Conservation (phyloP, 2,888 invertebrate species). For the Camptogramma bilineatum region DNA sequence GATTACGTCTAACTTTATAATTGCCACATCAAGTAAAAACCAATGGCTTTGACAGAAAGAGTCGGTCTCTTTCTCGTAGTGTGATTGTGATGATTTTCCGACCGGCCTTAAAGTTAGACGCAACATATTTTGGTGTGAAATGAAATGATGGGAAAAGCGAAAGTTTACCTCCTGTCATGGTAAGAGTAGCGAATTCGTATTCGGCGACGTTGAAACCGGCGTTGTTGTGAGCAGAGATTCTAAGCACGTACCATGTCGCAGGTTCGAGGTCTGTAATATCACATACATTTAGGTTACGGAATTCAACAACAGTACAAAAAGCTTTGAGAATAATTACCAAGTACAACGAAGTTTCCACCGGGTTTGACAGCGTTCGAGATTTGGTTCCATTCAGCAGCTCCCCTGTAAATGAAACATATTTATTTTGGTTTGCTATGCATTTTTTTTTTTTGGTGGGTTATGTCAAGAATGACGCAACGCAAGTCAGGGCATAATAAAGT, state of each 20-base stretch:
- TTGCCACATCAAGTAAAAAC: neutral
- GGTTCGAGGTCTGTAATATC: conserved; percentile 90
- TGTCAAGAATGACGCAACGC: no score
- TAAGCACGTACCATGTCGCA: conserved; percentile 96
- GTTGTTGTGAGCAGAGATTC: conserved; percentile 97
- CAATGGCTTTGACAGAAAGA: neutral
- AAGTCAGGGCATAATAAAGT: no score
- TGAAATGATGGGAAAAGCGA: conserved; percentile 7
- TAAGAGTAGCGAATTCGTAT: conserved; percentile 97
- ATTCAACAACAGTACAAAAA: conserved; percentile 14
- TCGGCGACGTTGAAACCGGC: conserved; percentile 98
- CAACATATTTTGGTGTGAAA: conserved; percentile 1
- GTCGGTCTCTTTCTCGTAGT: no score
- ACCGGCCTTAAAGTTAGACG: neutral
- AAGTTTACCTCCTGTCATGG: conserved; percentile 95
- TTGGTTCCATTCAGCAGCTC: conserved; percentile 96
- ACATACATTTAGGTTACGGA: neutral
- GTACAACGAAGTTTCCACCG: conserved; percentile 94
- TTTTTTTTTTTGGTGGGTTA: neutral
- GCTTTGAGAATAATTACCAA: conserved; percentile 65
- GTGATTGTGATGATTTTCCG: neutral
- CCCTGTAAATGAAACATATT: conserved; percentile 75
- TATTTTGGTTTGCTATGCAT: no score
- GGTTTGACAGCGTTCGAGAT: conserved; percentile 97
- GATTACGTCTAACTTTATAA: no score